Conservation (phyloP, 1,140 invertebrate species). For the Metopolophium dirhodum region DNA sequence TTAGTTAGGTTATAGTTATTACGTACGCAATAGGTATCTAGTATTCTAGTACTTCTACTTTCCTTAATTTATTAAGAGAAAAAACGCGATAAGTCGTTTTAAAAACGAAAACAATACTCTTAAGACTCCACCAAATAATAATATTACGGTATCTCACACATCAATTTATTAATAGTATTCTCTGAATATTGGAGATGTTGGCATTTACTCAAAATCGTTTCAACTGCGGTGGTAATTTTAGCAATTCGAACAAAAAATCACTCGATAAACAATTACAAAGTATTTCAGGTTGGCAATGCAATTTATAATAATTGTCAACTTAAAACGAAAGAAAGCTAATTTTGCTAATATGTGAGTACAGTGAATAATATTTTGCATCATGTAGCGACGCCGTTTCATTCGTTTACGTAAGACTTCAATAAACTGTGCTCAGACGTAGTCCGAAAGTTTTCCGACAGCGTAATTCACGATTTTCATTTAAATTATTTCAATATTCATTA, state of each 20-base stretch:
- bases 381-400: neutral
- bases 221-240: neutral
- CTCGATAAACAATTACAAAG: neutral
- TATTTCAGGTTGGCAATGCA: neutral
- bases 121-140: neutral
- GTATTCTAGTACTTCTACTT: neutral
- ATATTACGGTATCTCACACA: neutral
- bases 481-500: neutral
- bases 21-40: neutral
- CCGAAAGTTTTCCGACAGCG: neutral
- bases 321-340: neutral
- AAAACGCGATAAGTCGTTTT: neutral
- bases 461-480: neutral
- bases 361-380: neutral
- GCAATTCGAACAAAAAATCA: neutral
- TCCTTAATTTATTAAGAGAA: neutral
- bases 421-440: neutral
- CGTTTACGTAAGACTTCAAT: neutral
- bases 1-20: neutral
- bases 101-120: neutral
- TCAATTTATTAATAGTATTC: neutral
- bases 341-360: neutral
- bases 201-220: neutral
- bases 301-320: neutral
- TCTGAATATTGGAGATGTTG: neutral